A percentile compares a stretch with the other conserved stretches of the same genome.
These are phyloP conservation scores for Branchinecta lindahli DNA, from an alignment of 1,140 invertebrate species.

Conservation along the genomic window DNA sequence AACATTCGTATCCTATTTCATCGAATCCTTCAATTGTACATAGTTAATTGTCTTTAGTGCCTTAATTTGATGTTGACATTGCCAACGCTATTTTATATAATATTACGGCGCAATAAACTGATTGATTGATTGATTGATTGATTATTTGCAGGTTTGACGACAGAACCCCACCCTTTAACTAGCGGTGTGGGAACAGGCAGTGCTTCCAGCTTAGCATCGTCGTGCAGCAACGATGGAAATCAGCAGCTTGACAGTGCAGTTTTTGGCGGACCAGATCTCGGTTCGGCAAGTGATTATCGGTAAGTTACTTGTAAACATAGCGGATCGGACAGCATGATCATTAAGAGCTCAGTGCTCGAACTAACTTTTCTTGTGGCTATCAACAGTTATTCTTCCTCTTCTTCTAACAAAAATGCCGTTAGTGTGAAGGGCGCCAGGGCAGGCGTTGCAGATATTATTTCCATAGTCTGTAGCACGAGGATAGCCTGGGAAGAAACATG, in stretches of 20 bases:
- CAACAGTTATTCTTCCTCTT: not conserved
- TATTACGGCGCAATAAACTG: too few species aligned
- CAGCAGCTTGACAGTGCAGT: not conserved
- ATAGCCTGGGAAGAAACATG: too few species aligned
- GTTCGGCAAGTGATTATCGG: not conserved
- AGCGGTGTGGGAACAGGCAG: constrained; percentile 18
- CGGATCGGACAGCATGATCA: not conserved
- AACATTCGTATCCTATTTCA: too few species aligned
- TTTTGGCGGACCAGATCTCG: not conserved
- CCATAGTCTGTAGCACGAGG: too few species aligned
- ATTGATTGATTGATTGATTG: too few species aligned
- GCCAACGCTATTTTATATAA: too few species aligned
- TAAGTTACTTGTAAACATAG: not conserved
- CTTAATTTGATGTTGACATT: too few species aligned
- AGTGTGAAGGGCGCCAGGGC: too few species aligned
- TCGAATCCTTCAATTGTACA: too few species aligned
- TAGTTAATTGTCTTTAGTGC: too few species aligned
- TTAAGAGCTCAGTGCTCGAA: not conserved
- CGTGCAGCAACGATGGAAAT: constrained; percentile 18
- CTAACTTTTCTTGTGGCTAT: not conserved
- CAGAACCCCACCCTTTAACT: constrained; percentile 11
- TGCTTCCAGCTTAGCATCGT: constrained; percentile 20
- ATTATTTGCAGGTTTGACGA: constrained; percentile 1
- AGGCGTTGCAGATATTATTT: too few species aligned
- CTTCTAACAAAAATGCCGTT: too few species aligned